These are phyloP conservation scores for Tribolium madens DNA, from an alignment of 1,140 invertebrate species.

Conservation along the genomic window DNA sequence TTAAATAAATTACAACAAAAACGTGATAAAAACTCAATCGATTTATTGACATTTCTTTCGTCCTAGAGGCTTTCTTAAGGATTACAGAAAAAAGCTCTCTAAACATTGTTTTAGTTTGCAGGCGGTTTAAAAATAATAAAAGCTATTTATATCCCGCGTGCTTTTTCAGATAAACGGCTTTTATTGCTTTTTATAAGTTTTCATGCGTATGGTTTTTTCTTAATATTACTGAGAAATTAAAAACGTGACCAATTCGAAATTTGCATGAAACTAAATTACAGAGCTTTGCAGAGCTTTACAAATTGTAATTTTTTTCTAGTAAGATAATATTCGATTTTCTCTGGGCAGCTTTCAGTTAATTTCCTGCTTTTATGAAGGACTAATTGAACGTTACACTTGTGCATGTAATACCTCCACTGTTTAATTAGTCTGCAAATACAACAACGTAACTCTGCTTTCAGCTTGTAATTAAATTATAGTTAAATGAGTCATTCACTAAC, in stretches of 20 bases:
- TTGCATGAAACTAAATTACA: background rate
- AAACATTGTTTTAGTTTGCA: background rate
- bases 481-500: slow-evolving; percentile 2
- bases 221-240: background rate
- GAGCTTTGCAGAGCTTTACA: too few relatives aligned
- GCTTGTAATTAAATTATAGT: slow-evolving; percentile 3
- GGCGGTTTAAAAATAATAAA: background rate
- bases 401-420: slow-evolving; percentile 4
- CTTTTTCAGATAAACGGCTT: background rate
- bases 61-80: background rate
- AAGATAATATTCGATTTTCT: too few relatives aligned
- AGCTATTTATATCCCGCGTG: background rate
- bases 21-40: background rate
- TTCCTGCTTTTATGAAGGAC: background rate
- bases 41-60: background rate
- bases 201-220: background rate
- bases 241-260: background rate
- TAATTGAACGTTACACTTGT: slow-evolving; percentile 24
- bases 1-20: background rate
- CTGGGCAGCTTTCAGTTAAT: background rate
- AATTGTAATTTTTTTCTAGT: too few relatives aligned
- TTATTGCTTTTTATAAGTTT: background rate
- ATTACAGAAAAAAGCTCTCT: background rate
- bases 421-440: slow-evolving; percentile 20
- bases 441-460: slow-evolving; percentile 1